phyloP scores from a whole-genome alignment of 1,140 invertebrate species.

The Idris sp. region DNA sequence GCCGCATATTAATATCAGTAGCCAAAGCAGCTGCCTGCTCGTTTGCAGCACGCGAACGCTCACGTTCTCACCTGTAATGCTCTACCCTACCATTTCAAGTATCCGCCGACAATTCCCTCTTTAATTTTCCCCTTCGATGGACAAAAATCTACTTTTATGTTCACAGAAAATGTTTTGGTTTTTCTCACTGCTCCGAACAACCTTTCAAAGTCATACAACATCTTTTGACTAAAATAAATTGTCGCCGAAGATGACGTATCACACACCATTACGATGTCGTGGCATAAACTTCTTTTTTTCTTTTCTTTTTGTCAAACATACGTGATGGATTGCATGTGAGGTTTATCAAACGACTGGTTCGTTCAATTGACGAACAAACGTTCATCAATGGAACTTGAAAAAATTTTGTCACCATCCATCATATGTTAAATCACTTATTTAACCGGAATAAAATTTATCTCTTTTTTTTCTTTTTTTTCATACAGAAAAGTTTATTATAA shows the following conservation, averaged over 20 bases:
- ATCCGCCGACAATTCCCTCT: conserved; percentile 51
- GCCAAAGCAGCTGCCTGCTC: conserved; percentile 73
- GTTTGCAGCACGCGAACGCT: conserved; percentile 75
- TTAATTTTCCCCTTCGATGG: conserved; percentile 22
- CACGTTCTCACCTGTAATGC: conserved; percentile 77
- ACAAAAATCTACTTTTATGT: too few relatives aligned
- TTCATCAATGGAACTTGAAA: conserved; percentile 37
- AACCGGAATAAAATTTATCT: too few relatives aligned
- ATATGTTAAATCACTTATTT: conserved; percentile 58
- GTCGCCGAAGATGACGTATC: conserved; percentile 50
- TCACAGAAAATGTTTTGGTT: too few relatives aligned
- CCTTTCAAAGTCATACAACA: conserved; percentile 12
- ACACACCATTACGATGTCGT: conserved; percentile 51
- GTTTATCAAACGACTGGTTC: conserved; percentile 71
- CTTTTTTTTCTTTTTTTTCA: too few relatives aligned
- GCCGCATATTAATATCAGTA: conserved; percentile 75
- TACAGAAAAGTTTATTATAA: too few relatives aligned
- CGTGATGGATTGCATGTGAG: conserved; percentile 70
- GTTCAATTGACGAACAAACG: conserved; percentile 66
- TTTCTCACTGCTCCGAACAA: not conserved
- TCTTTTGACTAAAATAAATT: conserved; percentile 44
- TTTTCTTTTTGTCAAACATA: conserved; percentile 47
- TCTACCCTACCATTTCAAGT: conserved; percentile 62
- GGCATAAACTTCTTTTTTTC: conserved; percentile 31
- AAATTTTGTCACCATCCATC: conserved; percentile 58